Evolutionary conservation across 2,113 vertebrate genomes (phyloP).

Genomic region (Corapipo altera): DNA sequence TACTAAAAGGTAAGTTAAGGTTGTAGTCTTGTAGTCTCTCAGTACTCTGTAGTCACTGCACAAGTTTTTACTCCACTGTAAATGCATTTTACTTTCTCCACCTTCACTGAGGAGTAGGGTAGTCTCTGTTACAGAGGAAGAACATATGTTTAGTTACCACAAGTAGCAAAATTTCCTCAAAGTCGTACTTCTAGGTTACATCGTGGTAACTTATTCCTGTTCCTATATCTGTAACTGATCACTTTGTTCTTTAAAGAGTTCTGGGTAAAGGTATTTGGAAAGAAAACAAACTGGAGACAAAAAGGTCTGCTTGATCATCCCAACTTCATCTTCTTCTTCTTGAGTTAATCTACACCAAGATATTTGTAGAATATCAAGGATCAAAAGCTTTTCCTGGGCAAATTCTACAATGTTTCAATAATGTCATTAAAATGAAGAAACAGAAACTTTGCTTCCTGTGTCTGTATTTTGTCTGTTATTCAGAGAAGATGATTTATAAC

Average conservation of each 20-base stretch:
- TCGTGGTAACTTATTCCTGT: accelerated
- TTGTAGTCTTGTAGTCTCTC: neutral
- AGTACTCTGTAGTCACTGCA: neutral
- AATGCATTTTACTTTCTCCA: neutral
- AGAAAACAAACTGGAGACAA: neutral
- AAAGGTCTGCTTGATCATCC: neutral
- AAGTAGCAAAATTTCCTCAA: neutral
- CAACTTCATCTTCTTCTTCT: neutral
- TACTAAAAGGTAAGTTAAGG: neutral
- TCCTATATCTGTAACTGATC: neutral
- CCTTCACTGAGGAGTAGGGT: neutral
- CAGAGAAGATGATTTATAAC: neutral
- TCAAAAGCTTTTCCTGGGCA: neutral
- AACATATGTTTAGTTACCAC: neutral
- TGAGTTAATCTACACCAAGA: neutral
- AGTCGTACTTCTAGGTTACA: neutral
- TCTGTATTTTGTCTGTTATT: neutral
- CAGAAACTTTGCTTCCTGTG: neutral
- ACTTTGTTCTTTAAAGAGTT: neutral
- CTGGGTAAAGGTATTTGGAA: neutral
- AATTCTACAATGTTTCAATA: neutral
- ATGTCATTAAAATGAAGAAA: neutral
- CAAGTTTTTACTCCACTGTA: neutral
- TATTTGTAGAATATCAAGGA: neutral
- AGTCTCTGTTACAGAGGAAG: neutral